These are phyloP conservation scores for Linnaemya vulpina DNA, from an alignment of 2,888 invertebrate genomes.

Conservation along the genomic window DNA sequence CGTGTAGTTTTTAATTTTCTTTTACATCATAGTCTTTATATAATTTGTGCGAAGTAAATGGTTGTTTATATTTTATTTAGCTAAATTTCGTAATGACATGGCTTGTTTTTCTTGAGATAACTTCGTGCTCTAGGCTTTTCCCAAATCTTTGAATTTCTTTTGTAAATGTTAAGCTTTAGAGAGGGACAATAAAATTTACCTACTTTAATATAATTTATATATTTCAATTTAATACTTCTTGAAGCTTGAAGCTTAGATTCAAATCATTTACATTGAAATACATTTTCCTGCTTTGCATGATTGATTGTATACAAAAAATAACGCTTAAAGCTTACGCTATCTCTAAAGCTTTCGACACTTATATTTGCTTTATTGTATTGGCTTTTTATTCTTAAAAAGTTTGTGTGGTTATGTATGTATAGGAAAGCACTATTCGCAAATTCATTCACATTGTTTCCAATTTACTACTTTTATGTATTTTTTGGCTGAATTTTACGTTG, in stretches of 20 bases:
- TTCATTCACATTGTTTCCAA: neutral
- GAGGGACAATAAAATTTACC: neutral
- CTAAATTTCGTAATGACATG: neutral
- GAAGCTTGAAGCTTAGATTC: slow-evolving; percentile 11
- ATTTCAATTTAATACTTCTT: no score
- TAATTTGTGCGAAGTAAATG: neutral
- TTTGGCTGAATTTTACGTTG: neutral
- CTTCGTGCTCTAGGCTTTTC: neutral
- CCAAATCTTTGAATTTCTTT: neutral
- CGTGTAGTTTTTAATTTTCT: neutral
- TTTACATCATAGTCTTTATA: neutral
- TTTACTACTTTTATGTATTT: neutral
- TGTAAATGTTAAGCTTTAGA: neutral
- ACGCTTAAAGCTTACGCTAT: neutral
- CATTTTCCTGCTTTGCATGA: neutral
- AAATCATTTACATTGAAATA: no score
- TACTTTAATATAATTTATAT: no score
- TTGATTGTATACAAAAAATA: neutral
- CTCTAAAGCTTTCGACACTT: neutral
- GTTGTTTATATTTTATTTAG: neutral
- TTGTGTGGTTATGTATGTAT: neutral
- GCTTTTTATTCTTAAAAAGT: neutral
- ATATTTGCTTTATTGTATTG: neutral
- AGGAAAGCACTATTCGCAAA: neutral
- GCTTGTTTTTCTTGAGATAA: neutral